A percentile compares a stretch with the other conserved stretches of the same genome.
phyloP scores from a whole-genome alignment of 2,888 invertebrate species.

The Phengaris alcon region DNA sequence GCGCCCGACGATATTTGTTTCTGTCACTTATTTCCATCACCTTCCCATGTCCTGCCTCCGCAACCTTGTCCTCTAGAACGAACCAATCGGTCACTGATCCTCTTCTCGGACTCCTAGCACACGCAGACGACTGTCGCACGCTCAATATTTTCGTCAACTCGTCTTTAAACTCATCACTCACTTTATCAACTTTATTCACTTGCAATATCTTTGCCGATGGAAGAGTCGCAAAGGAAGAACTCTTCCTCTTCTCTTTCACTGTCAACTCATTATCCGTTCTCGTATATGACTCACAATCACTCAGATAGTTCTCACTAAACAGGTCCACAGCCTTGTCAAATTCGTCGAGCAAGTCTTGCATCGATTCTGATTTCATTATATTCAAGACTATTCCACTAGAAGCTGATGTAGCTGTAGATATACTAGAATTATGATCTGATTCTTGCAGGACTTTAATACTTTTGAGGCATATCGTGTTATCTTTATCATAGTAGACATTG shows the following conservation, averaged over 20 bases:
- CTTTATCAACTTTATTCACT: constrained; percentile 58
- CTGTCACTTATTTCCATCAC: constrained; percentile 40
- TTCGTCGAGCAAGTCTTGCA: constrained; percentile 62
- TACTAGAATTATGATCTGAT: constrained; percentile 56
- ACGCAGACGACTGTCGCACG: constrained; percentile 47
- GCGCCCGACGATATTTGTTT: constrained; percentile 61
- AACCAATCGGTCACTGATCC: constrained; percentile 75
- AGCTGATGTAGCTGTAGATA: constrained; percentile 59
- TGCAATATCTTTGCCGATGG: constrained; percentile 67
- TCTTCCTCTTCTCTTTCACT: constrained; percentile 58
- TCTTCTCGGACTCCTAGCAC: constrained; percentile 49
- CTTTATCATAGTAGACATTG: constrained; percentile 62
- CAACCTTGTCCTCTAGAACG: constrained; percentile 59
- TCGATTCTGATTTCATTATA: constrained; percentile 61
- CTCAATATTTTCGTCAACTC: constrained; percentile 58
- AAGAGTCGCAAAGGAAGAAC: constrained; percentile 60
- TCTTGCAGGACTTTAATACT: constrained; percentile 63
- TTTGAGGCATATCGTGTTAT: constrained; percentile 59
- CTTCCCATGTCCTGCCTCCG: constrained; percentile 33
- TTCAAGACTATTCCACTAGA: constrained; percentile 59
- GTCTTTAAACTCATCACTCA: constrained; percentile 65
- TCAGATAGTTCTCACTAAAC: constrained; percentile 68
- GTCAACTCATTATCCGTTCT: constrained; percentile 48
- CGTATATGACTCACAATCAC: constrained; percentile 71
- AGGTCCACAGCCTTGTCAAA: constrained; percentile 69